phyloP scores from a whole-genome alignment of 2,113 vertebrate species.

The Laticauda colubrina region DNA sequence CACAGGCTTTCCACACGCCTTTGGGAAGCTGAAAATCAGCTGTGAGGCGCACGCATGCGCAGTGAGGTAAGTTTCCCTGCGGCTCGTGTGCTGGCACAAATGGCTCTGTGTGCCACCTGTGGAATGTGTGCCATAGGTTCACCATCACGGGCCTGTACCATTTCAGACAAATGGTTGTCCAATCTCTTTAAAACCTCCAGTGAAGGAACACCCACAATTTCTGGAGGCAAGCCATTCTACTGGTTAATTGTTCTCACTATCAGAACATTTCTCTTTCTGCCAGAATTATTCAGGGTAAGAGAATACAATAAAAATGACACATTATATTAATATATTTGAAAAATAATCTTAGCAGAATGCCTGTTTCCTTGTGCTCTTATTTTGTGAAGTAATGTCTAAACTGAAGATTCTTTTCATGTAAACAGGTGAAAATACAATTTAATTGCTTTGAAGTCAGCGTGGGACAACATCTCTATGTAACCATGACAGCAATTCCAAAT shows the following conservation, averaged over 20 bases:
- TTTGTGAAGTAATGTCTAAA: neutral
- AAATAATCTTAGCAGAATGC: neutral
- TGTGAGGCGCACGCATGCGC: too few species aligned
- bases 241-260: neutral
- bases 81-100: too few species aligned
- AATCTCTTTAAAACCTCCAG: neutral
- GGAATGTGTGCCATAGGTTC: too few species aligned
- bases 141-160: neutral
- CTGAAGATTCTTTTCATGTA: neutral
- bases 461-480: slow-evolving; percentile 75
- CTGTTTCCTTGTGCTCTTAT: neutral
- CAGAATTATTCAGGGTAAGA: neutral
- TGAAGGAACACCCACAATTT: neutral
- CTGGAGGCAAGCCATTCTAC: neutral
- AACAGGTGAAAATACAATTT: slow-evolving; percentile 79
- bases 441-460: slow-evolving; percentile 76
- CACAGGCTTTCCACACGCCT: too few species aligned
- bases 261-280: neutral
- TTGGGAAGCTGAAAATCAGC: too few species aligned
- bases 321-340: neutral
- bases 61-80: too few species aligned
- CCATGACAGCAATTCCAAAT: slow-evolving; percentile 77
- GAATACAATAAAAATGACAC: neutral
- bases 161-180: neutral
- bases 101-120: too few species aligned